These are phyloP conservation scores for Crenuchus spilurus DNA, from an alignment of 2,797 vertebrate genomes.

Conservation along the genomic window DNA sequence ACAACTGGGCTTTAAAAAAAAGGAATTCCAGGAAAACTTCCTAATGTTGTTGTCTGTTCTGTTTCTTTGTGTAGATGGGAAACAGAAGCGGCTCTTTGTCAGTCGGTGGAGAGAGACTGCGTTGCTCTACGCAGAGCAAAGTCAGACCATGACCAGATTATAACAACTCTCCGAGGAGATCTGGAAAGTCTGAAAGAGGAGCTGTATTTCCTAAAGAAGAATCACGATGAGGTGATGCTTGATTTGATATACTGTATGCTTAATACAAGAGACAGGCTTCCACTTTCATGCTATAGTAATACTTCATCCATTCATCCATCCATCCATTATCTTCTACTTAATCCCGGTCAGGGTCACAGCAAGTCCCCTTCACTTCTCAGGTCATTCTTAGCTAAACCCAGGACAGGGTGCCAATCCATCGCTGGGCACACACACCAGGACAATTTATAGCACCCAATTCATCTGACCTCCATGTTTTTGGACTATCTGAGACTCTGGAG, in stretches of 20 bases:
- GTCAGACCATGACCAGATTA: constrained; percentile 79
- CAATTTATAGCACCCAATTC: no score
- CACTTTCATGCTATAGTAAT: no score
- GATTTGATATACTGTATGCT: not conserved
- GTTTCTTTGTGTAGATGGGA: constrained; percentile 72
- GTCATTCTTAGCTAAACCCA: no score
- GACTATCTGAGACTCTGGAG: no score
- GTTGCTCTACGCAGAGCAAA: constrained; percentile 78
- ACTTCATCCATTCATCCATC: no score
- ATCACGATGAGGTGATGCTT: constrained; percentile 78
- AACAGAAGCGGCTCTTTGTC: constrained; percentile 75
- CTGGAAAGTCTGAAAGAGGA: constrained; percentile 83
- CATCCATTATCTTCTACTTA: no score
- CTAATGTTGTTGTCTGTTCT: not conserved
- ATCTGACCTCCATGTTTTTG: no score
- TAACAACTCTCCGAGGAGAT: constrained; percentile 74
- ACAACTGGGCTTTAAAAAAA: constrained; percentile 9
- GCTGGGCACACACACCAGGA: no score
- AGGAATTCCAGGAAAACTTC: not conserved
- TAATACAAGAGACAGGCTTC: no score
- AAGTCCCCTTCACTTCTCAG: no score
- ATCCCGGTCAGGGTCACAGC: no score
- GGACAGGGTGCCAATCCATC: no score
- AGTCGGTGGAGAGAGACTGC: constrained; percentile 82
- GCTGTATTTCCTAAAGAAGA: constrained; percentile 81